Conservation (phyloP, 2,888 invertebrate genomes). For the Drosophila barbarae region DNA sequence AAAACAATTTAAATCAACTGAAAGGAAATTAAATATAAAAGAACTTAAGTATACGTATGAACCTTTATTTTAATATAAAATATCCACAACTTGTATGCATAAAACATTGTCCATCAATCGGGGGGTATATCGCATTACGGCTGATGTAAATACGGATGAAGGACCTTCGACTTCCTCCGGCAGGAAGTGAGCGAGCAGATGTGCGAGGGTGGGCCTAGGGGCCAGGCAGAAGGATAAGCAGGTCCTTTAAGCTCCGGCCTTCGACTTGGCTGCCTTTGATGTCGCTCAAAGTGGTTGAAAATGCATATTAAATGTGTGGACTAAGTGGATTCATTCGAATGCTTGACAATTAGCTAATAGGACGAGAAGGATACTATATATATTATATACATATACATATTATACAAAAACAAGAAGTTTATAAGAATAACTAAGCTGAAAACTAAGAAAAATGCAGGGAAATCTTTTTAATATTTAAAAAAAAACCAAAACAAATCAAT, state of each 20-base stretch:
- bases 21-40: neutral
- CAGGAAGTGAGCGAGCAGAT: slow-evolving; percentile 24
- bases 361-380: neutral
- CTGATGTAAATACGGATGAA: slow-evolving; percentile 17
- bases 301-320: slow-evolving; percentile 39
- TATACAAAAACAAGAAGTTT: neutral
- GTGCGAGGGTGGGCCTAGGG: neutral
- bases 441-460: neutral
- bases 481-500: neutral
- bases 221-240: slow-evolving; percentile 22
- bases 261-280: slow-evolving; percentile 26
- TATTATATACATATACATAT: too few relatives aligned
- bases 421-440: neutral
- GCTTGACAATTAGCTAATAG: slow-evolving; percentile 38
- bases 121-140: slow-evolving; percentile 15
- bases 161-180: slow-evolving; percentile 14
- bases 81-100: slow-evolving; percentile 12
- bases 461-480: neutral
- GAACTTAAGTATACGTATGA: neutral
- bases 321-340: slow-evolving; percentile 28
- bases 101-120: slow-evolving; percentile 25
- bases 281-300: slow-evolving; percentile 39
- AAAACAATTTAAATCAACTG: neutral
- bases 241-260: slow-evolving; percentile 25
- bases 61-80: neutral